Percentiles rank a stretch among this genome's conserved stretches.
These are phyloP conservation scores for Drosophila hydei DNA, from an alignment of 1,140 invertebrate species.

Conservation along the genomic window DNA sequence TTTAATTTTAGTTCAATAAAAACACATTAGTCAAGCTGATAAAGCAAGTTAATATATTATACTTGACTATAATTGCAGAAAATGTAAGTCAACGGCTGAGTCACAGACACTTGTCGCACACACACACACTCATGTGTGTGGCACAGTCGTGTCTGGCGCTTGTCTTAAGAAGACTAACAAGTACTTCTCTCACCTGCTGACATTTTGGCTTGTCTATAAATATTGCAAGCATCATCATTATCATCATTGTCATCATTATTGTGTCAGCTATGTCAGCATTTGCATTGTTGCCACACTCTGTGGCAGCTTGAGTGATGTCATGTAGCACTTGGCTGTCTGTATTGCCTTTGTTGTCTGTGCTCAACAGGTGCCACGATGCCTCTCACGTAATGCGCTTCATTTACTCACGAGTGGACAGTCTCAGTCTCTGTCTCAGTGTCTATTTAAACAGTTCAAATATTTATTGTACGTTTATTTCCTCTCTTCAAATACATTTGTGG, in stretches of 20 bases:
- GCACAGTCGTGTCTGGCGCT: constrained; percentile 23
- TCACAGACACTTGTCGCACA: constrained; percentile 15
- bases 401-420: constrained; percentile 63
- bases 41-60: constrained; percentile 6
- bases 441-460: constrained; percentile 45
- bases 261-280: constrained; percentile 52
- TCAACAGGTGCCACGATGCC: background rate
- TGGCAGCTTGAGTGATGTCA: constrained; percentile 49
- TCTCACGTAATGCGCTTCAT: constrained; percentile 61
- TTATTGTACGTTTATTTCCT: constrained; percentile 37
- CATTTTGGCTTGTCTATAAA: constrained; percentile 9
- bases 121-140: constrained; percentile 5
- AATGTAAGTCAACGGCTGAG: constrained; percentile 9
- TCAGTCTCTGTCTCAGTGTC: constrained; percentile 14
- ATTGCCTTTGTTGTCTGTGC: no score
- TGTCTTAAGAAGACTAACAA: constrained; percentile 67
- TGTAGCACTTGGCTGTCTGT: constrained; percentile 2
- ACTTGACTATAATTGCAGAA: constrained; percentile 33
- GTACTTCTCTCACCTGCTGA: constrained; percentile 57
- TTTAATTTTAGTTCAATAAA: no score
- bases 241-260: constrained; percentile 22
- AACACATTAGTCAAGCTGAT: background rate
- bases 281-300: constrained; percentile 44
- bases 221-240: constrained; percentile 28
- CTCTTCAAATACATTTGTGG: background rate